Percentiles rank a stretch among this genome's conserved stretches.
Conservation (phyloP, 2,113 vertebrate species). For the Lepisosteus oculatus region DNA sequence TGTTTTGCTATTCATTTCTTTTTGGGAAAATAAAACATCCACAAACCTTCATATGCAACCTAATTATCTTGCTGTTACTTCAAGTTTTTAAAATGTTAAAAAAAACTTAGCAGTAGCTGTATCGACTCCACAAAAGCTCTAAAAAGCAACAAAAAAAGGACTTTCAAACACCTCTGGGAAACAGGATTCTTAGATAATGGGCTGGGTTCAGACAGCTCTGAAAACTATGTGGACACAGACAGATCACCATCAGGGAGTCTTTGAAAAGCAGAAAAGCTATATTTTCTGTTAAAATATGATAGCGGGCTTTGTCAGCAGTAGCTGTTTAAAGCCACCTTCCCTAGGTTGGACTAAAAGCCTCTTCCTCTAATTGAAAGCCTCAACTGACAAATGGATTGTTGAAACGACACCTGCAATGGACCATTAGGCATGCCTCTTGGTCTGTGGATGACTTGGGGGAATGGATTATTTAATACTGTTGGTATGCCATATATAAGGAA, state of each 20-base stretch:
- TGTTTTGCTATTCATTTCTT: too few species aligned
- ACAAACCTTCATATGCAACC: neutral
- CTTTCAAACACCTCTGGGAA: constrained; percentile 1
- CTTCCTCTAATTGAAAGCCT: constrained; percentile 25
- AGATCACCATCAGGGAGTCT: neutral
- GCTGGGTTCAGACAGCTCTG: constrained; percentile 1
- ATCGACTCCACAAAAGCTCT: neutral
- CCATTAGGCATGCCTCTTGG: constrained; percentile 27
- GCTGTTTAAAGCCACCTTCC: constrained; percentile 7
- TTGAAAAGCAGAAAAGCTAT: constrained; percentile 7
- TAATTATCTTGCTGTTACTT: neutral
- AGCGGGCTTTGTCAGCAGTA: neutral
- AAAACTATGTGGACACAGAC: neutral
- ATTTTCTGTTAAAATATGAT: constrained; percentile 5
- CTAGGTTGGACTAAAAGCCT: constrained; percentile 1
- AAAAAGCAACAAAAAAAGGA: neutral
- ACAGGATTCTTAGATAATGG: neutral
- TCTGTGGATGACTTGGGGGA: neutral
- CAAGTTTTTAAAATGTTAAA: constrained; percentile 1
- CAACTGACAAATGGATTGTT: constrained; percentile 53
- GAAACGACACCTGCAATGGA: constrained; percentile 52
- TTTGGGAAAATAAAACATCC: too few species aligned
- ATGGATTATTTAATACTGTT: constrained; percentile 4
- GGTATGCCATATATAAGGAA: neutral
- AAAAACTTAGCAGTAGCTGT: neutral